Evolutionary conservation across 2,113 vertebrate species (phyloP).

Genomic region (Archocentrus centrarchus): DNA sequence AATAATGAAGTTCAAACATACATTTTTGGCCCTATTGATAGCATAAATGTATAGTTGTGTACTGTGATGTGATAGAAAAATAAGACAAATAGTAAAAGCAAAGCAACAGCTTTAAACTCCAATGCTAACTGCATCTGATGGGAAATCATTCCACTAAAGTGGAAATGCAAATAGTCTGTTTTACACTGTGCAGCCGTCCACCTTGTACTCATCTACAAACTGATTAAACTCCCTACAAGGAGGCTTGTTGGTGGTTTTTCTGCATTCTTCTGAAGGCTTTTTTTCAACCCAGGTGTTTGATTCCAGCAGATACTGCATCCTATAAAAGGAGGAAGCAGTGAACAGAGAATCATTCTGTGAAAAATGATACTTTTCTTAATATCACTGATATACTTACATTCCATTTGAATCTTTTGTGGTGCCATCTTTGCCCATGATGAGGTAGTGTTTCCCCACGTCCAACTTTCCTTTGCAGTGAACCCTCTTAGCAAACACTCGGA

Average conservation of each 20-base stretch:
- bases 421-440: constrained; percentile 83
- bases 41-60: background rate
- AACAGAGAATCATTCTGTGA: background rate
- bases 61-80: background rate
- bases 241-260: accelerated
- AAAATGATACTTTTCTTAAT: background rate
- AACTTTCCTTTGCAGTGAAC: constrained; percentile 75
- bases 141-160: background rate
- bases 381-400: constrained; percentile 62
- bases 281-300: constrained; percentile 79
- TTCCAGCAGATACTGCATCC: constrained; percentile 81
- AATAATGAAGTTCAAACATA: background rate
- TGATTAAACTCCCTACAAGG: constrained; percentile 41
- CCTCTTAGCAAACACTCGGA: constrained; percentile 76
- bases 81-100: background rate
- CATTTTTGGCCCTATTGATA: constrained; percentile 3
- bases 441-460: constrained; percentile 49
- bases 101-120: background rate
- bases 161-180: background rate
- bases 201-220: constrained; percentile 63
- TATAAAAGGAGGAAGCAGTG: constrained; percentile 28
- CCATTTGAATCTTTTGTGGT: constrained; percentile 68
- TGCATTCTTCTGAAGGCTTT: constrained; percentile 42
- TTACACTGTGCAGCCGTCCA: constrained; percentile 73
- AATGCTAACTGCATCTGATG: background rate